Base-by-base conservation (phyloP, 2,797 vertebrate species). In the Melanotaenia trifasciata region DNA sequence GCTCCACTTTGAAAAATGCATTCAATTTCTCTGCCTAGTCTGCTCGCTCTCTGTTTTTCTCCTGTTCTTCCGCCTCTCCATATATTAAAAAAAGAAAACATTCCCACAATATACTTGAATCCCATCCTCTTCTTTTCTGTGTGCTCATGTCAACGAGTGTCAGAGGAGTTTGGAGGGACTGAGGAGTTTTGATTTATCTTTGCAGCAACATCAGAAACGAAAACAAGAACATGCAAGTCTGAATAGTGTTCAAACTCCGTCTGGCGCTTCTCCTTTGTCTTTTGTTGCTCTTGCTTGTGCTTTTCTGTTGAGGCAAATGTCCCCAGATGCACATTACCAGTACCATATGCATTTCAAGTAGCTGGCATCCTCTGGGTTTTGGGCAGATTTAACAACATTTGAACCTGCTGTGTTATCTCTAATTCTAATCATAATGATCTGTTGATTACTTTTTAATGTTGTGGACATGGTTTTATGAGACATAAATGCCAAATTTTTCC, bases 1-100 rank as follows among this genome's bases (percentile, higher is more conserved):
- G 87, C 86, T 83, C 70, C 79, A 87, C 84, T 91, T 89, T 89
- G 88, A 92, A 92, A 94, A 93, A 93, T 87, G 83, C 88, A 91
- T 91, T 90, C 86, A 91, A 89, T 91, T 45, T 92, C 79, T 81
- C 81, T 70, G 81, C 89, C 82, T 86, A 81, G 76, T 76, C 80
- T 83, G 76, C 67, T 70, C 53, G 18, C 43, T 54, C 81, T 69
- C 83, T 81, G 69, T 65, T 64, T 79, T 45, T 51, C 30, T 80
- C 67, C 83, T 77, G 69, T 65, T 64, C 77, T 45, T 51, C 30
- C 33, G 38, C 14, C 51, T 22, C 40, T 43, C 8, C 0, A 73
- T 74, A 58, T 58, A 70, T 62, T 30, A 30, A 30, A 47, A 30
- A 50, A 83, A 57, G 64, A 70, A 65, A 60, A 80, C n/a, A 71